Percentiles rank a stretch among this genome's conserved stretches.
Conservation (phyloP, 1,140 invertebrate genomes). For the Gerris buenoi region DNA sequence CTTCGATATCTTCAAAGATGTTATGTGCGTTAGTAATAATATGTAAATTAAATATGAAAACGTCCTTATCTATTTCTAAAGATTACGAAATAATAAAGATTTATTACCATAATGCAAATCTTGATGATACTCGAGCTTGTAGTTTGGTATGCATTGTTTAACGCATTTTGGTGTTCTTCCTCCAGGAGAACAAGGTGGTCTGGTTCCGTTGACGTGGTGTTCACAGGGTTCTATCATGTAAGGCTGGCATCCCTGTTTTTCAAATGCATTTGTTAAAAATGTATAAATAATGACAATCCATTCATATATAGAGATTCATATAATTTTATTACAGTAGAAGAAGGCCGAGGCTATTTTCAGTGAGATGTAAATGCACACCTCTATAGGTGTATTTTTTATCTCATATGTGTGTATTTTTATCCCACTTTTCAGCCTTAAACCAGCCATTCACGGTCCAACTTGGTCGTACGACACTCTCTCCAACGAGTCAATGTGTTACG, state of each 20-base stretch:
- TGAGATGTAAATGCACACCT: neutral
- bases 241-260: constrained; percentile 54
- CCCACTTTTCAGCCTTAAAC: neutral
- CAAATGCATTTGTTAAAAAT: neutral
- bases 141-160: neutral
- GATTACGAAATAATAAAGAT: neutral
- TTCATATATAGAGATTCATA: neutral
- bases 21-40: too few relatives aligned
- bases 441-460: too few relatives aligned
- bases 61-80: too few relatives aligned
- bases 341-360: too few relatives aligned
- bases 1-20: too few relatives aligned
- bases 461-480: too few relatives aligned
- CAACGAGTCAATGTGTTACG: too few relatives aligned
- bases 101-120: neutral
- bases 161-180: constrained; percentile 11
- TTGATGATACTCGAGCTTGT: neutral
- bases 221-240: constrained; percentile 73
- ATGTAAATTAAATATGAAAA: too few relatives aligned
- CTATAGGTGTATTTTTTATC: neutral
- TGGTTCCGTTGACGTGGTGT: constrained; percentile 64
- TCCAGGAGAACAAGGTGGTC: constrained; percentile 40
- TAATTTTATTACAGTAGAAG: too few relatives aligned
- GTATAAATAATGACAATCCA: neutral
- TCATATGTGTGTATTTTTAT: neutral